A percentile compares a stretch with the other conserved stretches of the same genome.
phyloP scores from a whole-genome alignment of 2,888 invertebrate genomes.

The Trachelus troglodyta region DNA sequence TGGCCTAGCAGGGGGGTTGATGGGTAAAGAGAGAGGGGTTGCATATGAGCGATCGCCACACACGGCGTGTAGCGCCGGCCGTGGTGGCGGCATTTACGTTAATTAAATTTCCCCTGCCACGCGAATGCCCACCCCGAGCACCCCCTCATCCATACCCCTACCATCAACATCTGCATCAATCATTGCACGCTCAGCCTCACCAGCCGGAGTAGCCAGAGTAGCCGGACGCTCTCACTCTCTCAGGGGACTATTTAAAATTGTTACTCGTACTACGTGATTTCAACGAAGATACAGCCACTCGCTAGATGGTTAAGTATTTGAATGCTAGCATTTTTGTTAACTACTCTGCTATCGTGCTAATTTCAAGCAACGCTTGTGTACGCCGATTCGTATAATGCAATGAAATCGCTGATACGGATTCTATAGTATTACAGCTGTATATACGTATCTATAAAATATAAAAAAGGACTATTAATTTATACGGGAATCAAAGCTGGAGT shows the following conservation, averaged over 20 bases:
- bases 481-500: no score
- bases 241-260: constrained; percentile 51
- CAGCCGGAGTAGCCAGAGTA: constrained; percentile 20
- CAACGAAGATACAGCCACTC: not conserved
- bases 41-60: constrained; percentile 64
- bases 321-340: constrained; percentile 35
- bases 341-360: constrained; percentile 3
- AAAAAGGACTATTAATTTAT: no score
- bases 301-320: not conserved
- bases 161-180: constrained; percentile 57
- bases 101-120: constrained; percentile 64
- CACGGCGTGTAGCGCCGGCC: constrained; percentile 58
- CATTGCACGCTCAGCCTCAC: constrained; percentile 54
- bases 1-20: constrained; percentile 23
- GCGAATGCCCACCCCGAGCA: constrained; percentile 31
- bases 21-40: constrained; percentile 39
- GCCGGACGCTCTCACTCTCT: constrained; percentile 23
- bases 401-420: no score
- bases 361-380: no score
- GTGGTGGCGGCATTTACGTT: constrained; percentile 66
- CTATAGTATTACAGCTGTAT: no score
- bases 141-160: constrained; percentile 27
- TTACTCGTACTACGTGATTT: constrained; percentile 17
- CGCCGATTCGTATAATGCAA: no score
- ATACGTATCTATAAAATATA: no score